Evolutionary conservation across 2,888 invertebrate species (phyloP).

Genomic region (Cynaeus angustus): DNA sequence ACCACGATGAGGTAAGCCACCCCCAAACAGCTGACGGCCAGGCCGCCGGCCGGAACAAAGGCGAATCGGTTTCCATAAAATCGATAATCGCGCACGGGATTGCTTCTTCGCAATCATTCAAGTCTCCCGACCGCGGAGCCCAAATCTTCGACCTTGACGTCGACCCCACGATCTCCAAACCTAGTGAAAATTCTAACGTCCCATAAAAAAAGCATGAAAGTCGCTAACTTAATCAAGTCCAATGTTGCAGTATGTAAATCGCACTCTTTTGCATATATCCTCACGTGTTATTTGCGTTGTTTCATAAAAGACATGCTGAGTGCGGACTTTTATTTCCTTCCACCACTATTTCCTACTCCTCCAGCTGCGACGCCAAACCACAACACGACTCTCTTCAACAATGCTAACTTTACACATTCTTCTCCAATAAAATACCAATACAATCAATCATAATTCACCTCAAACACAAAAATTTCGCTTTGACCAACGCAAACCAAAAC

Average conservation of each 20-base stretch:
- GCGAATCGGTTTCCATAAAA: slow-evolving; percentile 49
- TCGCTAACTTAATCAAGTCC: slow-evolving; percentile 41
- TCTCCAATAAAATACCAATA: not conserved
- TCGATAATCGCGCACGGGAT: slow-evolving; percentile 52
- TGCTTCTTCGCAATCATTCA: slow-evolving; percentile 45
- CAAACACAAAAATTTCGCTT: too few species aligned
- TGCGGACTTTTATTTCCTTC: slow-evolving; percentile 38
- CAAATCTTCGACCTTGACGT: slow-evolving; percentile 16
- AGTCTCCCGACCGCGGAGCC: slow-evolving; percentile 22
- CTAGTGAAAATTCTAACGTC: slow-evolving; percentile 6
- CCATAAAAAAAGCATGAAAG: slow-evolving; percentile 7
- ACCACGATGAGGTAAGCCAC: slow-evolving; percentile 71
- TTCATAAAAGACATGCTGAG: slow-evolving; percentile 45
- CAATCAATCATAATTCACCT: too few species aligned
- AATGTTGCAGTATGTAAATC: slow-evolving; percentile 48
- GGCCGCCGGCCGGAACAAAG: slow-evolving; percentile 49
- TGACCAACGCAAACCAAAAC: too few species aligned
- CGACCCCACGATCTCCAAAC: not conserved
- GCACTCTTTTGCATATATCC: slow-evolving; percentile 47
- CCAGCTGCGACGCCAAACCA: slow-evolving; percentile 15
- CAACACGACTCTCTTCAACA: not conserved
- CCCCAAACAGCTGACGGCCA: slow-evolving; percentile 44
- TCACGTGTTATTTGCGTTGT: slow-evolving; percentile 50
- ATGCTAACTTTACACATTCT: not conserved
- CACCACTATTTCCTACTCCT: slow-evolving; percentile 41